Base-by-base conservation (phyloP, 2,888 invertebrate genomes). In the Yponomeuta cagnagella region DNA sequence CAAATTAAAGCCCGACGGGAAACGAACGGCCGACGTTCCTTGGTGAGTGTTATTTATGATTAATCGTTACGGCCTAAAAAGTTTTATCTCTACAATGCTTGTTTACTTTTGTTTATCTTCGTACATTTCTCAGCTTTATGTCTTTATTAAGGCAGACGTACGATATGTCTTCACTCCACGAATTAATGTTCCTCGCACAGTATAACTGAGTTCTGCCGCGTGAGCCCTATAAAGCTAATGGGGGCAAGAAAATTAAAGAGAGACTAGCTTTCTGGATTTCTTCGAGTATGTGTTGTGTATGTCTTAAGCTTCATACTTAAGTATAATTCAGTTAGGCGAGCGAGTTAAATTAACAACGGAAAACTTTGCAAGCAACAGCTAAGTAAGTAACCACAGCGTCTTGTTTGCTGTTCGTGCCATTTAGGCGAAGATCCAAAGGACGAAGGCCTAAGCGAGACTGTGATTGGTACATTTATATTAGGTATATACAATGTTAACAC, bases 1-100 rank as follows among this genome's bases (percentile, higher is more conserved):
- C 23, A 64, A 64, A 64, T 64, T n/a, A 9, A 63, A 63, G 63
- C n/a, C 23, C 63, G 23, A 5, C 63, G 23, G 58, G 6, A 23
- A n/a, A 63, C 6, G 15, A 63, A 63, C 8, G 30, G n/a, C 30
- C 64, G 30, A 23, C 23, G 23, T 64, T 64, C 31, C 64, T 10
- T 64, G 64, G 31, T 3, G 10, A 64, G 30, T 64, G 65, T 65
- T 65, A 31, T 33, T 30, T 30, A 33, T 65, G 65, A 65, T 65
- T 65, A 65, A 65, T 31, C 30, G n/a, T 65, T 33, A 65, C 65
- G 33, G 9, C 33, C 65, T 65, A 65, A 65, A 64, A 65, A 30
- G 30, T 31, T 30, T 30, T 65, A 30, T 65, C 2, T 30, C 65
- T 65, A 30, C n/a, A 23, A 0, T 30, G 65, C 5, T 64, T 64